phyloP scores from a whole-genome alignment of 2,797 vertebrate genomes.

The Myiotriccus ornatus region DNA sequence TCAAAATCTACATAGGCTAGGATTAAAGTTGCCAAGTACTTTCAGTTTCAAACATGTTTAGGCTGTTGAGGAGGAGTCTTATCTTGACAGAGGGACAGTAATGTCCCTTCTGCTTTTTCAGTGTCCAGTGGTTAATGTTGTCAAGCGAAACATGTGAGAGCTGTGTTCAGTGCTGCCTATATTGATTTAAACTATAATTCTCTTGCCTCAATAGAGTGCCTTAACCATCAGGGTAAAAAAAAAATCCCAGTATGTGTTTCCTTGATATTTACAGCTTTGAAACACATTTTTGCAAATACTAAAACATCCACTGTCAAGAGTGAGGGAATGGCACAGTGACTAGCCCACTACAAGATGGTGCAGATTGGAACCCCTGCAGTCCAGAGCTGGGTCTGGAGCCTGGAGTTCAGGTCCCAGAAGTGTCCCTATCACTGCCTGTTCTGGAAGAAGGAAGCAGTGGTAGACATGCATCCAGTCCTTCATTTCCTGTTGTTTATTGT shows the following conservation, averaged over 20 bases:
- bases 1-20: neutral
- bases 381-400: neutral
- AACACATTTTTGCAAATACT: neutral
- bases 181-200: neutral
- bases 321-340: neutral
- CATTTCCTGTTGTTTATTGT: neutral
- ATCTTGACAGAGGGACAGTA: neutral
- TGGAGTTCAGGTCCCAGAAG: neutral
- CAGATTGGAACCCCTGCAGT: neutral
- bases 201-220: neutral
- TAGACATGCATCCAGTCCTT: neutral
- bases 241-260: neutral
- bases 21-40: neutral
- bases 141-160: neutral
- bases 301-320: neutral
- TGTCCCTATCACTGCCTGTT: rapidly evolving
- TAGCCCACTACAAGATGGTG: neutral
- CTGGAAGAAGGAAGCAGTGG: neutral
- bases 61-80: neutral
- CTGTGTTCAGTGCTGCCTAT: neutral
- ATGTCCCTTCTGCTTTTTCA: neutral
- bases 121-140: neutral
- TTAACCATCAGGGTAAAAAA: neutral
- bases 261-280: neutral
- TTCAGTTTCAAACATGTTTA: neutral